phyloP scores from a whole-genome alignment of 1,140 invertebrate species.

The Maconellicoccus hirsutus region DNA sequence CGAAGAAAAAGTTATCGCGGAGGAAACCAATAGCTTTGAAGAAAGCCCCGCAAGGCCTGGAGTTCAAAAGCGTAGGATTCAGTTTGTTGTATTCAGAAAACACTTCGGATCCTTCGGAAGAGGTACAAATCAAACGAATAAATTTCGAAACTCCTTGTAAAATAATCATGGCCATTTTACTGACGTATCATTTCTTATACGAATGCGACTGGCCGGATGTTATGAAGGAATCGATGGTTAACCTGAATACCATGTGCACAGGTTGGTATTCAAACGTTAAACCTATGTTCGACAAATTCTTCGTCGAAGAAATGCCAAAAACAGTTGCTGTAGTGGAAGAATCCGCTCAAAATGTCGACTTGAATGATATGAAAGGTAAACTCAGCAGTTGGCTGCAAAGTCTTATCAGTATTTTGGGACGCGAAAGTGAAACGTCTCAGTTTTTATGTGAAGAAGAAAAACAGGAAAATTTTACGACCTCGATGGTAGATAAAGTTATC shows the following conservation, averaged over 20 bases:
- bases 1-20: not conserved
- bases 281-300: too few species aligned
- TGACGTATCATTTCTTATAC: not conserved
- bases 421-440: too few species aligned
- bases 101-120: not conserved
- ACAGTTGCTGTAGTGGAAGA: too few species aligned
- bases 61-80: not conserved
- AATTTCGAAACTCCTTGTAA: conserved; percentile 5
- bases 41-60: not conserved
- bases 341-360: too few species aligned
- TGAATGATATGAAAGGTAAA: too few species aligned
- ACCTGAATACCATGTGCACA: not conserved
- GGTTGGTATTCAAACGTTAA: too few species aligned
- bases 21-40: not conserved
- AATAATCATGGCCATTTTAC: not conserved
- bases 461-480: too few species aligned
- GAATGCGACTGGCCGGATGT: not conserved
- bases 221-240: not conserved
- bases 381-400: too few species aligned
- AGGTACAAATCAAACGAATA: not conserved
- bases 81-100: not conserved
- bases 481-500: too few species aligned
- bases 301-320: too few species aligned
- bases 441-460: too few species aligned
- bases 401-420: too few species aligned